A percentile compares a stretch with the other conserved stretches of the same genome.
Evolutionary conservation across 2,113 vertebrate species (phyloP).

Genomic region (Nycticorax nycticorax): DNA sequence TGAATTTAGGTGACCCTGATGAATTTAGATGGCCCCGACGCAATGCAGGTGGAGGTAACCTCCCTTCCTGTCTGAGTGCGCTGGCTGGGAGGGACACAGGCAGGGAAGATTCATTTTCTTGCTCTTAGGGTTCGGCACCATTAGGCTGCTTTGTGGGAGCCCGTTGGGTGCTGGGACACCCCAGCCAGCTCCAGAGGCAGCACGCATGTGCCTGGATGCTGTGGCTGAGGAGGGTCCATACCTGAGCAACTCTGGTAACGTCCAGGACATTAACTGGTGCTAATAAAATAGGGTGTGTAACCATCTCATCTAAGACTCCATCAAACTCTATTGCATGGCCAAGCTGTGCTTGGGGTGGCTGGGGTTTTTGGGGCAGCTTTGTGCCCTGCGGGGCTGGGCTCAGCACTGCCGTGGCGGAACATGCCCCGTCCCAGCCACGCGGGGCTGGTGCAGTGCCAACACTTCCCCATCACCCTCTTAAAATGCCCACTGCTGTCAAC

Average conservation of each 20-base stretch:
- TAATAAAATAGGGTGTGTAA: not conserved
- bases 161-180: not conserved
- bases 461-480: not conserved
- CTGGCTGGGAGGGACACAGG: not conserved
- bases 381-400: not conserved
- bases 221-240: not conserved
- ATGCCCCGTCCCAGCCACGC: no score
- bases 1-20: not conserved
- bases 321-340: not conserved
- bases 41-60: not conserved
- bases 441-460: not conserved
- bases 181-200: not conserved
- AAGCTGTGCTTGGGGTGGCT: not conserved
- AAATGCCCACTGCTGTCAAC: not conserved
- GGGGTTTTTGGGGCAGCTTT: not conserved
- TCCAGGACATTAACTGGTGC: not conserved
- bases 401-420: fast-evolving
- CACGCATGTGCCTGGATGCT: fast-evolving
- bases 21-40: not conserved
- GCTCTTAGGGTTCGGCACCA: not conserved
- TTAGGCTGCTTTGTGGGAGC: not conserved
- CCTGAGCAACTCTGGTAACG: not conserved
- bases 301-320: fast-evolving
- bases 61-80: not conserved
- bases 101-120: not conserved